Evolutionary conservation across 2,888 invertebrate species (phyloP).

Genomic region (Ischnura elegans): DNA sequence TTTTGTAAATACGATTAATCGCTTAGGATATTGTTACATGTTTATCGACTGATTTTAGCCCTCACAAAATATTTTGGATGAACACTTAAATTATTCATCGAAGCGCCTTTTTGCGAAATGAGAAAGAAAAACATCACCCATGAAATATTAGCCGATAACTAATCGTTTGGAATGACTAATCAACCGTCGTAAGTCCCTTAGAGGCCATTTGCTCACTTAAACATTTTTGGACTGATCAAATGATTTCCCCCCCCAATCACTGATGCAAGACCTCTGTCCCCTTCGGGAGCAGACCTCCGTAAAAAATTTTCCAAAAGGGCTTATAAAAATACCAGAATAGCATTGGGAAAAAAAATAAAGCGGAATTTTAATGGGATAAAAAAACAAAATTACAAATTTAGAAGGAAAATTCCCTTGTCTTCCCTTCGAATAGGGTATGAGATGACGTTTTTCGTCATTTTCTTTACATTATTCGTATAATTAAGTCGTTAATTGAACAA

Average conservation of each 20-base stretch:
- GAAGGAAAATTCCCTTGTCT: neutral
- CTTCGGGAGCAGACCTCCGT: neutral
- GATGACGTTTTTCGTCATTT: neutral
- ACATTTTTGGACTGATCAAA: too few species aligned
- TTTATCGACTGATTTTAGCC: too few species aligned
- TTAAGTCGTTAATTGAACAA: neutral
- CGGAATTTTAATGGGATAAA: neutral
- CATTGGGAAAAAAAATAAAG: neutral
- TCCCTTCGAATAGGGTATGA: neutral
- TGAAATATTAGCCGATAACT: too few species aligned
- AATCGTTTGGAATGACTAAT: too few species aligned
- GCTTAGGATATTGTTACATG: too few species aligned
- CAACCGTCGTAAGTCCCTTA: too few species aligned
- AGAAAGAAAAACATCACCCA: too few species aligned
- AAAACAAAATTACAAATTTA: neutral
- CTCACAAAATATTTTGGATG: too few species aligned
- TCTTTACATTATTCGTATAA: neutral
- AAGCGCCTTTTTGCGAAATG: too few species aligned
- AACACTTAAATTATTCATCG: too few species aligned
- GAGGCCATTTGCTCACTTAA: too few species aligned
- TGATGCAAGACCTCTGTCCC: neutral
- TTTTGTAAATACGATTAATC: too few species aligned
- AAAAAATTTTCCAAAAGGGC: neutral
- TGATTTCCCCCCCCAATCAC: neutral
- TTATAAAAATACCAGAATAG: neutral